Percentiles rank a stretch among this genome's conserved stretches.
Evolutionary conservation across 2,797 vertebrate genomes (phyloP).

Genomic region (Onychomys arenicola): DNA sequence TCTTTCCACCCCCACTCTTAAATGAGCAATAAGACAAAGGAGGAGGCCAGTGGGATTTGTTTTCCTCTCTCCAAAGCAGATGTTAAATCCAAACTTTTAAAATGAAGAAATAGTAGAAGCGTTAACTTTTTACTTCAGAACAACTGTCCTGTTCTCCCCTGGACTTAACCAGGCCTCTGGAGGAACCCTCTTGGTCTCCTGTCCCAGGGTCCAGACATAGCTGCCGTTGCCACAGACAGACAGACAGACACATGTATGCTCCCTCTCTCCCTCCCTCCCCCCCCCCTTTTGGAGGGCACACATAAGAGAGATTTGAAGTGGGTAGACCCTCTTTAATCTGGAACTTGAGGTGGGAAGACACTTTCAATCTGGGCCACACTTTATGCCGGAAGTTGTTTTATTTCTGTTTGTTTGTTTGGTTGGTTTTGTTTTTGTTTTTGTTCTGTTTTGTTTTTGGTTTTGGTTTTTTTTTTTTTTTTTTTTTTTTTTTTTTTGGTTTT

Average conservation of each 20-base stretch:
- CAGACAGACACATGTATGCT: background rate
- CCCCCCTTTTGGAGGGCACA: too few relatives aligned
- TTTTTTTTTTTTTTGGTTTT: too few relatives aligned
- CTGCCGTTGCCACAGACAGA: background rate
- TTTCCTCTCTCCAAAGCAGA: conserved; percentile 44
- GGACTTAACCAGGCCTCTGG: background rate
- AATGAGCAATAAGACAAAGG: conserved; percentile 48
- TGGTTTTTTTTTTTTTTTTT: too few relatives aligned
- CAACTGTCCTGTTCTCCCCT: background rate
- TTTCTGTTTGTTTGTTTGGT: too few relatives aligned
- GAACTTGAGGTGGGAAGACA: background rate
- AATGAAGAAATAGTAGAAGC: conserved; percentile 10
- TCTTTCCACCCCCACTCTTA: background rate
- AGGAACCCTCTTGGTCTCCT: background rate
- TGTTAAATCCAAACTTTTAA: conserved; percentile 54
- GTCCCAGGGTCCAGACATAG: background rate
- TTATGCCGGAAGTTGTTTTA: background rate
- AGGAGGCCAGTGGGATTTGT: conserved; percentile 53
- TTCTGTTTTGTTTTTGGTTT: too few relatives aligned
- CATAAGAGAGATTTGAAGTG: background rate
- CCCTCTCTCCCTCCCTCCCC: too few relatives aligned
- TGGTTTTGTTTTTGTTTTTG: too few relatives aligned
- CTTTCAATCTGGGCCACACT: background rate
- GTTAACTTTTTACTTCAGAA: conserved; percentile 34
- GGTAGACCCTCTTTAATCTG: background rate